These are phyloP conservation scores for Vandiemenella viatica DNA, from an alignment of 2,888 invertebrate species.

Conservation along the genomic window DNA sequence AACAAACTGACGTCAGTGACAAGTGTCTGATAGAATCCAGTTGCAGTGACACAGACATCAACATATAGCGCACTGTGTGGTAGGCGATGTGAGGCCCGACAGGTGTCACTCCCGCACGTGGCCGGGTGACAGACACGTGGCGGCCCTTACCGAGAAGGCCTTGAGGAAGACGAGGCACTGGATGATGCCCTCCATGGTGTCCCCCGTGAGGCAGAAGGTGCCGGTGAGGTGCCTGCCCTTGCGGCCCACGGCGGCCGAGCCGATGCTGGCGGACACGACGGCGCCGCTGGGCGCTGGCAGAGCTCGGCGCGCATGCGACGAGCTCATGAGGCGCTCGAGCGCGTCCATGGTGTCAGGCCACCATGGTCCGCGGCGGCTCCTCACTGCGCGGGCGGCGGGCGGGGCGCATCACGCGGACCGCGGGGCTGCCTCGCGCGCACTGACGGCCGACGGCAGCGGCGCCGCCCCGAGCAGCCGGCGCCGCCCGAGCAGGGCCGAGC, in stretches of 20 bases:
- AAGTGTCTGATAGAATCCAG: too few species aligned
- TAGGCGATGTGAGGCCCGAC: conserved; percentile 31
- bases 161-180: conserved; percentile 85
- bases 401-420: conserved; percentile 29
- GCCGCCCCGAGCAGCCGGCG: not conserved
- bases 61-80: conserved; percentile 46
- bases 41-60: too few species aligned
- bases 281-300: conserved; percentile 32
- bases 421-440: conserved; percentile 28
- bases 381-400: conserved; percentile 26
- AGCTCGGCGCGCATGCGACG: conserved; percentile 47
- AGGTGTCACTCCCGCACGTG: conserved; percentile 27
- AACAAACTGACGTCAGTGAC: too few species aligned
- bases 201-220: conserved; percentile 77
- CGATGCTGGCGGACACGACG: conserved; percentile 31
- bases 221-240: conserved; percentile 65
- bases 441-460: not conserved
- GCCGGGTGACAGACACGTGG: conserved; percentile 39
- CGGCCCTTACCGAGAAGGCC: conserved; percentile 76
- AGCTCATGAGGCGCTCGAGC: conserved; percentile 62
- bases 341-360: conserved; percentile 50
- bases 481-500: not conserved
- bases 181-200: conserved; percentile 87
- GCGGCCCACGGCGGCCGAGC: conserved; percentile 43
- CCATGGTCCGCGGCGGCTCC: conserved; percentile 24